phyloP scores from a whole-genome alignment of 2,888 invertebrate genomes.

The Tetramorium bicarinatum region DNA sequence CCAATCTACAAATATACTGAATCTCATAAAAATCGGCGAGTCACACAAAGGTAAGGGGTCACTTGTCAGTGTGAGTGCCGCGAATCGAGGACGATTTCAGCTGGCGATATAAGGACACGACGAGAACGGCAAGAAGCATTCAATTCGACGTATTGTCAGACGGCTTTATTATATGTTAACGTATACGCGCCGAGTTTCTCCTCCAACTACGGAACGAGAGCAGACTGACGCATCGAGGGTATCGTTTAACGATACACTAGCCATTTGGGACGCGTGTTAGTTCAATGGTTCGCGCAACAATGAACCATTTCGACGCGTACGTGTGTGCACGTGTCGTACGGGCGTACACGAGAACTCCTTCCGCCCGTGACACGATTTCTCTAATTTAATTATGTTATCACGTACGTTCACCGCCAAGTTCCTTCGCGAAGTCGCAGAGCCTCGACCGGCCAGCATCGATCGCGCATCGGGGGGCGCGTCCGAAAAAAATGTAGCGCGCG shows the following conservation, averaged over 20 bases:
- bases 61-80: background rate
- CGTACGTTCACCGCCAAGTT: background rate
- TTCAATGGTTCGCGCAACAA: conserved; percentile 29
- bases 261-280: conserved; percentile 33
- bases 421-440: background rate
- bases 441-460: background rate
- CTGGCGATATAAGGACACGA: background rate
- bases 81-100: conserved; percentile 22
- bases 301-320: conserved; percentile 7
- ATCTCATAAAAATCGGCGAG: too few species aligned
- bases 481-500: conserved; percentile 16
- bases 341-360: background rate
- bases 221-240: conserved; percentile 66
- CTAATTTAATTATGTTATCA: conserved; percentile 5
- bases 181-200: conserved; percentile 48
- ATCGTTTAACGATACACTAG: conserved; percentile 65
- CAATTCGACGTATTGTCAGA: conserved; percentile 35
- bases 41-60: background rate
- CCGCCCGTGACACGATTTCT: background rate
- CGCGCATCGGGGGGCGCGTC: background rate
- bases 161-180: conserved; percentile 57
- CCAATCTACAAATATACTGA: too few species aligned
- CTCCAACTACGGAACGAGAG: conserved; percentile 49
- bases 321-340: background rate
- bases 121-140: conserved; percentile 25